phyloP scores from a whole-genome alignment of 2,888 invertebrate species.

The Philereme transversata region DNA sequence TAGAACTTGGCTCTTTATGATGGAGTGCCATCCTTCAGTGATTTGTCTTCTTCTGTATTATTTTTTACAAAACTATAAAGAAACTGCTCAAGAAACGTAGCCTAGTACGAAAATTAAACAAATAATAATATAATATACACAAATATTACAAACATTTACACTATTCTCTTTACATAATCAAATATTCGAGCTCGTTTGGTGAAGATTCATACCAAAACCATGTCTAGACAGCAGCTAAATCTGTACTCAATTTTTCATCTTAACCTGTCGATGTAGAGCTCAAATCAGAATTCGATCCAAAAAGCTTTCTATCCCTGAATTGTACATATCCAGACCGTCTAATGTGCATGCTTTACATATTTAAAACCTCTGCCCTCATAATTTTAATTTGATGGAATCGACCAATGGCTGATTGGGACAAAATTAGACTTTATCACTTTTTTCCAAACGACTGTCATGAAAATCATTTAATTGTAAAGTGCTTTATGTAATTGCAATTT shows the following conservation, averaged over 20 bases:
- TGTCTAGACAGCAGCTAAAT: constrained; percentile 57
- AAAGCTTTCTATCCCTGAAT: constrained; percentile 1
- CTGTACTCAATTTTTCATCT: constrained; percentile 7
- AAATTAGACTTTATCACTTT: constrained; percentile 9
- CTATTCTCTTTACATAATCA: constrained; percentile 73
- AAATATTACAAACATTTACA: constrained; percentile 43
- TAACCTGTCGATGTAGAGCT: constrained; percentile 2
- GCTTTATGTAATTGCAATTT: no score
- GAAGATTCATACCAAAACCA: constrained; percentile 55
- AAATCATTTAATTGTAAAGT: no score
- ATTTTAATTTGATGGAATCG: constrained; percentile 49
- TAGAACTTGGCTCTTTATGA: no score
- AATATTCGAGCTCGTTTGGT: constrained; percentile 69
- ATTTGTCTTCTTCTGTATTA: no score
- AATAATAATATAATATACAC: neutral
- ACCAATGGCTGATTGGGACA: constrained; percentile 27
- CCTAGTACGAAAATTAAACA: neutral
- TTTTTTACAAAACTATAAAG: no score
- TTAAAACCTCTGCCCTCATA: constrained; percentile 51
- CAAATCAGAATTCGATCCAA: neutral
- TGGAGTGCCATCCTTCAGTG: no score
- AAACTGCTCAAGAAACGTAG: no score
- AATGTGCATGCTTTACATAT: constrained; percentile 57
- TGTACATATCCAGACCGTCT: constrained; percentile 47
- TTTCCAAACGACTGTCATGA: neutral